These are phyloP conservation scores for Baccha elongata DNA, from an alignment of 2,888 invertebrate genomes.

Conservation along the genomic window DNA sequence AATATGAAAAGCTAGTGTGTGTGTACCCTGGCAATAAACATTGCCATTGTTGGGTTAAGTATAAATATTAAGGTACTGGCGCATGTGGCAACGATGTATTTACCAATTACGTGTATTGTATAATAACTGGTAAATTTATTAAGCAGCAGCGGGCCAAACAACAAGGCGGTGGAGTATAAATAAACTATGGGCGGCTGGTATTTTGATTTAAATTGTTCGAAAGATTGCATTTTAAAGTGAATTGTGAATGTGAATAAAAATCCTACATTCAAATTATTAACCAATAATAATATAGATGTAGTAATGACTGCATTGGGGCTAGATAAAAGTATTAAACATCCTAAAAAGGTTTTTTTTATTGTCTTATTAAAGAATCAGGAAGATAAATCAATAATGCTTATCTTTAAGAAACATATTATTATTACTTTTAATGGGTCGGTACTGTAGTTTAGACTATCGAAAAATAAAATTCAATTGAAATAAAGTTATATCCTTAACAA, in stretches of 20 bases:
- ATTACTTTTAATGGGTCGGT: too few relatives aligned
- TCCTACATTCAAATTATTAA: too few relatives aligned
- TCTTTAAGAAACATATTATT: too few relatives aligned
- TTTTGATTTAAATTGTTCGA: constrained; percentile 28
- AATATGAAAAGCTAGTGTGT: constrained; percentile 43
- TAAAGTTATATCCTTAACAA: too few relatives aligned
- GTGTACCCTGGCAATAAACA: constrained; percentile 62
- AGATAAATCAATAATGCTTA: too few relatives aligned
- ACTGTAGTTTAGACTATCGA: too few relatives aligned
- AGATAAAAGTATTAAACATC: too few relatives aligned
- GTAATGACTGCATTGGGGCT: too few relatives aligned
- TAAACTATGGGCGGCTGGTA: constrained; percentile 32
- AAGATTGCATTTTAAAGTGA: constrained; percentile 13
- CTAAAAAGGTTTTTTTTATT: too few relatives aligned
- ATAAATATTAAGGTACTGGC: constrained; percentile 44
- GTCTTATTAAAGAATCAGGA: too few relatives aligned
- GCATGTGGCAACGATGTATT: constrained; percentile 68
- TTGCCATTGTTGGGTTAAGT: constrained; percentile 64
- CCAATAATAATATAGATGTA: too few relatives aligned
- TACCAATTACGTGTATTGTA: constrained; percentile 72
- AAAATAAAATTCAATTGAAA: too few relatives aligned
- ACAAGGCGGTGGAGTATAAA: constrained; percentile 31
- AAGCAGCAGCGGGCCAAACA: constrained; percentile 6
- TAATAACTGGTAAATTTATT: constrained; percentile 64
- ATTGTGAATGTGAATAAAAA: background rate